A percentile compares a stretch with the other conserved stretches of the same genome.
Conservation (phyloP, 2,888 invertebrate genomes). For the Cecidostiba fungosa region DNA sequence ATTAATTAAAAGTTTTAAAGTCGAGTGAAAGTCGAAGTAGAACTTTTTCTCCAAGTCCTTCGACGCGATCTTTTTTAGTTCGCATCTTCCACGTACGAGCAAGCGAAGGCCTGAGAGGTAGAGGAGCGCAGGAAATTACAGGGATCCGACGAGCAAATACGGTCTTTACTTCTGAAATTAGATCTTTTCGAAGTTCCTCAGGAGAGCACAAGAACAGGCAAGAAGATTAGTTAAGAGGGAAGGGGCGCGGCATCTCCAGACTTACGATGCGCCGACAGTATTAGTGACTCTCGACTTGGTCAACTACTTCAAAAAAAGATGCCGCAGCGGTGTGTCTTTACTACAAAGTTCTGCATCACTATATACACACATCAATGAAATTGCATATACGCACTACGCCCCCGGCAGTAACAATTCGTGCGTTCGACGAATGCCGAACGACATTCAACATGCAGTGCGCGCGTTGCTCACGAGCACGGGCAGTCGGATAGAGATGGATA, state of each 20-base stretch:
- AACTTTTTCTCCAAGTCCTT: conserved; percentile 23
- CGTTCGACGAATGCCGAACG: conserved; percentile 24
- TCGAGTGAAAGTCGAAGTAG: conserved; percentile 8
- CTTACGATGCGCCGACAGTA: neutral
- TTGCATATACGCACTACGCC: neutral
- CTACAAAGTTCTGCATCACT: neutral
- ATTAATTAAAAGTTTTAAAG: conserved; percentile 46
- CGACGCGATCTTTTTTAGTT: conserved; percentile 18
- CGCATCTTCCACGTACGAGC: conserved; percentile 1
- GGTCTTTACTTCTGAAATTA: conserved; percentile 50
- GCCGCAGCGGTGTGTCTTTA: neutral
- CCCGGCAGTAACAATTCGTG: conserved; percentile 27
- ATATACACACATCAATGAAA: neutral
- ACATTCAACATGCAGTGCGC: neutral
- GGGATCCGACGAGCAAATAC: conserved; percentile 26
- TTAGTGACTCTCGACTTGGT: neutral
- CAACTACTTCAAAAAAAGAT: conserved; percentile 4
- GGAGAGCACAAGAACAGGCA: neutral
- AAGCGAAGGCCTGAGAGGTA: neutral
- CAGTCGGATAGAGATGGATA: neutral
- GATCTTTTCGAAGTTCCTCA: conserved; percentile 41
- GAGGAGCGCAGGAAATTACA: conserved; percentile 19
- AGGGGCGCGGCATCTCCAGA: neutral
- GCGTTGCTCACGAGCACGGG: conserved; percentile 13
- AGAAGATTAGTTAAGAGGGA: neutral